Evolutionary conservation across 2,888 invertebrate genomes (phyloP), one percentile per base, ranked within the genome.

Genomic region (Tanytarsus gracilentus): DNA sequence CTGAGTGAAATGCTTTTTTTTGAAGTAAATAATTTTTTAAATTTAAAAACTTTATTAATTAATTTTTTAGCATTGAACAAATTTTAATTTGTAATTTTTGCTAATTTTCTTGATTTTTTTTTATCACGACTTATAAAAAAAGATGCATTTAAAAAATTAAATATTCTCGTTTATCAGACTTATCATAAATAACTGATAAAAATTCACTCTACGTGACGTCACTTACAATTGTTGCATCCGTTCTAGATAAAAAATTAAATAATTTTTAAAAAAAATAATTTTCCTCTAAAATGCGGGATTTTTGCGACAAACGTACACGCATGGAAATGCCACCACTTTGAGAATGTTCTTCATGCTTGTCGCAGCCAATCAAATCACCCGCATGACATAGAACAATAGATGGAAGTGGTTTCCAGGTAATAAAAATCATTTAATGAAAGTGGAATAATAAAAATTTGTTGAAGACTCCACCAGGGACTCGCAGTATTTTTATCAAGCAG

Each of bases 311-410:
- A 6, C 14, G n/a, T n/a, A 36, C 36, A 36, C 16, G 36, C 36
- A 36, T n/a, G n/a, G n/a, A n/a, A n/a, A 18, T 18, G 44, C 44
- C 44, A 44, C 44, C 21, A 44, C 21, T 30, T 11, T 18, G 18
- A 18, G 23, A 21, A 23, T 44, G 9, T 9, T 44, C 44, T 18
- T 44, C 18, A 44, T 44, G 44, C 21, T 25, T 26, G 6, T 9
- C 25, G 30, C 52, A 27, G 26, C 33, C 53, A 40, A 55, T 55
- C 55, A 55, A 55, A 55, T 40, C 39, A 40, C 55, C 55, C 55
- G 55, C 55, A 55, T 55, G 40, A 55, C 55, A 27, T 26, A 25
- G 23, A 18, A 58, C 44, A 44, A 58, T 48, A 58, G 30, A 58
- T 58, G 40, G 23, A 58, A 44, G 48, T 58, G 44, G 30, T 40